Evolutionary conservation across 1,140 invertebrate species (phyloP), one percentile per base, ranked within the genome.

Genomic region (Nebria ingens): DNA sequence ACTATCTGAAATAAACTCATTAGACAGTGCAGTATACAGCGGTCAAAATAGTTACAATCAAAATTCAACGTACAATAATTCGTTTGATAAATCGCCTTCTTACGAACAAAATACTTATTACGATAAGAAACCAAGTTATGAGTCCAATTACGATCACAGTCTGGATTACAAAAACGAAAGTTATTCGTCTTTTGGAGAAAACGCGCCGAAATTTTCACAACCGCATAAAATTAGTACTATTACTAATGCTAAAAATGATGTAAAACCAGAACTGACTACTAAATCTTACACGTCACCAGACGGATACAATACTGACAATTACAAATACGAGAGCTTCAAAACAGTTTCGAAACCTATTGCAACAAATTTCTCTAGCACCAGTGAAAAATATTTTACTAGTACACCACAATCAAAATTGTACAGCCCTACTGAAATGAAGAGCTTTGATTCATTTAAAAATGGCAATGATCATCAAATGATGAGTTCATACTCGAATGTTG

Each of bases 301-400:
- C 12, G 68, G 68, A 12, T 68, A 64, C 53, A 64, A 63, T 56
- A 67, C 66, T 0, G 65, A 68, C 42, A 56, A 57, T 17, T 69
- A 62, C 57, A 65, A 65, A 57, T 69, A 69, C 25, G 67, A 70
- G 51, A 61, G 64, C 23, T 66, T 65, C 52, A 57, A 69, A 49
- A 59, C 62, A 2, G 34, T 58, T 4, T 62, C 65, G 13, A 58
- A 64, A 52, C 63, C 9, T 4, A 9, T 17, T 4, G 40, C 17
- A 11, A 45, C 63, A 0, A 65, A 61, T 19, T 60, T 72, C 15
- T 72, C 73, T 1, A 71, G 70, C 0, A 66, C 67, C 22, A 71
- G 67, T 2, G 76, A 75, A 21, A 76, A 73, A 54, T 67, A 72
- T 22, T 76, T 72, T 54, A 70, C 71, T 0, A 71, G 70, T 2